Base-by-base conservation (phyloP, 2,797 vertebrate genomes). In the Tapirus indicus region DNA sequence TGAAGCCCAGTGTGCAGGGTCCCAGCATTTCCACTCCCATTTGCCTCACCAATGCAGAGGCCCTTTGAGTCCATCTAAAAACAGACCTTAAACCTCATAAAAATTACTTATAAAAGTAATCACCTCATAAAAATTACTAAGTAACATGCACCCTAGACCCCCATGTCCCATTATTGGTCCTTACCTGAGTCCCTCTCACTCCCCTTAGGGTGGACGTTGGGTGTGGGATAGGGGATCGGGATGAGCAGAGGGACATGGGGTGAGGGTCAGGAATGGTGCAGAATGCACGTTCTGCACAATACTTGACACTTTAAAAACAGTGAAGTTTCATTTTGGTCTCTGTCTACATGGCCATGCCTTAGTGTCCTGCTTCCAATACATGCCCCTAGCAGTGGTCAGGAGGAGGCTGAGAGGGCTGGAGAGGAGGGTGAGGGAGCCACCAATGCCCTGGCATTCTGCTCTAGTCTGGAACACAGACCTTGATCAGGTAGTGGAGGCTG, bases 241-340 rank as follows among this genome's bases (percentile, higher is more conserved):
- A 6, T 18, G 12, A 32, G 49, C 38, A 77, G 56, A 25, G 35
- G 27, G 25, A 18, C 8, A 7, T 5, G 13, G 35, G 13, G 17
- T 0, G 16, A n/a, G 27, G 35, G 20, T 5, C 23, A 17, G 41
- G 44, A 72, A 6, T 5, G 72, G 62, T 4, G 1, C 6, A 9
- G 25, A 49, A 35, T 0, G 5, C 25, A 12, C 0, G 1, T 4
- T 49, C 44, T 25, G 5, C 1, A 16, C 0, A 16, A 16, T 6
- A 21, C 2, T 2, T 0, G 20, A 32, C 16, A 29, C 23, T 12
- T 47, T 38, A 27, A 17, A 4, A 17, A 47, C 32, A 71, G 29
- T 2, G n/a, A 66, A 2, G 17, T 16, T 66, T 75, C 5, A 12
- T 2, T 49, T 75, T 9, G 9, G 27, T 41, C 58, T 44, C 12